Conservation (phyloP, 23 tunicate species). For the Ascidia mentula region DNA sequence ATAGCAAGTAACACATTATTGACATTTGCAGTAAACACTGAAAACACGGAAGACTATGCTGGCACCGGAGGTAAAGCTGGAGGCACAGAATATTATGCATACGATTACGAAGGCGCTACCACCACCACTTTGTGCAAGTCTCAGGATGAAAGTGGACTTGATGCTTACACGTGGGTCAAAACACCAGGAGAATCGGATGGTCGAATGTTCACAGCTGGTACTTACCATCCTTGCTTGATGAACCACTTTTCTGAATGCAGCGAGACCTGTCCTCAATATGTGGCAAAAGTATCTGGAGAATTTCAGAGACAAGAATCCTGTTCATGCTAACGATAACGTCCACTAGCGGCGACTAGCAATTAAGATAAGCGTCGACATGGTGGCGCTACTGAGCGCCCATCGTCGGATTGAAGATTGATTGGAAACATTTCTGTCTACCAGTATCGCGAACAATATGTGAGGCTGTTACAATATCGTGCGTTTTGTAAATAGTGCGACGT, state of each 20-base stretch:
- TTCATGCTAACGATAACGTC: slow-evolving; percentile 28
- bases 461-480: too few species aligned
- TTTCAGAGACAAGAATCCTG: slow-evolving; percentile 77
- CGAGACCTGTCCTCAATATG: slow-evolving; percentile 93
- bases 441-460: too few species aligned
- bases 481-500: too few species aligned
- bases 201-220: slow-evolving; percentile 83
- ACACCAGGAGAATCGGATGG: slow-evolving; percentile 99
- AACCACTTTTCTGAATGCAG: slow-evolving; percentile 76
- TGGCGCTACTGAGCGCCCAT: background rate
- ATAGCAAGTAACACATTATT: too few species aligned
- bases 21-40: background rate
- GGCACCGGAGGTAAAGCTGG: slow-evolving; percentile 13
- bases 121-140: slow-evolving; percentile 28
- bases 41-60: background rate
- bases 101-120: slow-evolving; percentile 21
- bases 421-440: too few species aligned
- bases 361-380: background rate
- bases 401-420: too few species aligned
- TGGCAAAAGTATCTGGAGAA: slow-evolving; percentile 80
- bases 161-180: slow-evolving; percentile 94
- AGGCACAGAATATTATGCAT: too few species aligned
- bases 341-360: background rate
- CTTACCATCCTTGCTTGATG: slow-evolving; percentile 87
- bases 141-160: slow-evolving; percentile 48